These are phyloP conservation scores for Sardina pilchardus DNA, from an alignment of 2,113 vertebrate genomes.

Conservation along the genomic window DNA sequence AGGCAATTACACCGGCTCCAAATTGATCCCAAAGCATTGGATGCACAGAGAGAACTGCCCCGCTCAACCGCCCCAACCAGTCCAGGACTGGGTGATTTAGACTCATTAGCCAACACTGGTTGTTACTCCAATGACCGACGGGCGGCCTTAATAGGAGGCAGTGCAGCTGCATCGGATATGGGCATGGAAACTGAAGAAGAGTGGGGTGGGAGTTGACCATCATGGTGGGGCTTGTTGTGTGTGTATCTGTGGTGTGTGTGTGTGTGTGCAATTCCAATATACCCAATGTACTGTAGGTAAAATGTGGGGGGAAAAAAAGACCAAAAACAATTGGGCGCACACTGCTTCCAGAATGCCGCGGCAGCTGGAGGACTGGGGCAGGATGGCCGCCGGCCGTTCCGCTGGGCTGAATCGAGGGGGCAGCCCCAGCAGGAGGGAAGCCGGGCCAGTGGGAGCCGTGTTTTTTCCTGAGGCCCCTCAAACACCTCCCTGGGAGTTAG, in stretches of 20 bases:
- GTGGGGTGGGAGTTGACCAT: neutral
- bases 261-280: neutral
- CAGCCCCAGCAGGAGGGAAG: slow-evolving; percentile 44
- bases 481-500: slow-evolving; percentile 45
- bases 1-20: slow-evolving; percentile 73
- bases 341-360: neutral
- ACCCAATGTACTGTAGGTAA: neutral
- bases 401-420: slow-evolving; percentile 53
- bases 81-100: slow-evolving; percentile 43
- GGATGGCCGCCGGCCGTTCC: slow-evolving; percentile 17
- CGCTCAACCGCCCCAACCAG: slow-evolving; percentile 3
- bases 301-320: neutral
- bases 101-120: slow-evolving; percentile 41
- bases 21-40: slow-evolving; percentile 74
- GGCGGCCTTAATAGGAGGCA: neutral
- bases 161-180: neutral
- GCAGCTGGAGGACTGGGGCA: neutral
- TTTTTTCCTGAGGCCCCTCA: slow-evolving; percentile 50
- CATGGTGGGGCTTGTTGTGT: neutral
- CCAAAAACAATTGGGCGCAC: neutral
- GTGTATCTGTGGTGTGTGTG: neutral
- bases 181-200: neutral
- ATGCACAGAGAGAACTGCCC: slow-evolving; percentile 33
- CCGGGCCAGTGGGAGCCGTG: slow-evolving; percentile 50
- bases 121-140: slow-evolving; percentile 19